These are phyloP conservation scores for zebrafish (Danio rerio) DNA, from an alignment of 2,113 vertebrate species.

Conservation along the genomic window DNA sequence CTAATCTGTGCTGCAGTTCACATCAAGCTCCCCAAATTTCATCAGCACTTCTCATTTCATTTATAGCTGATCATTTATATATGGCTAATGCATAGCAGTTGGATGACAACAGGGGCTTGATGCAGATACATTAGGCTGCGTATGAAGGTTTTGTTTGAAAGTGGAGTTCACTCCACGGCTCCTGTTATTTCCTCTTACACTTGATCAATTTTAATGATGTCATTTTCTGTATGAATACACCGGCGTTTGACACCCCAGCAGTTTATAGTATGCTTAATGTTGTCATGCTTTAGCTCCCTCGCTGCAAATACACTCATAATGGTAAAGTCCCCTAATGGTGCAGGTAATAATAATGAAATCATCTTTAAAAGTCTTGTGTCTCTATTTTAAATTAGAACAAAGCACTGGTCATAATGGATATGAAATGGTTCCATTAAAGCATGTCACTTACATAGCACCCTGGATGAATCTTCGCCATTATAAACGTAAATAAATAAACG, in stretches of 20 bases:
- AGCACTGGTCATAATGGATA: slow-evolving; percentile 43
- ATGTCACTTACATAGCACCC: neutral
- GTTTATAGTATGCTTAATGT: neutral
- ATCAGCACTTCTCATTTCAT: slow-evolving; percentile 9
- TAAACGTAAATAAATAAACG: slow-evolving; percentile 42
- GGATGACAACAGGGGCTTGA: slow-evolving; percentile 32
- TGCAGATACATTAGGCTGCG: slow-evolving; percentile 25
- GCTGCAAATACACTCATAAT: slow-evolving; percentile 1
- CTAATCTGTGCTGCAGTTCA: slow-evolving; percentile 9
- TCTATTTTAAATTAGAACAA: slow-evolving; percentile 49
- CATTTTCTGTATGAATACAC: slow-evolving; percentile 20
- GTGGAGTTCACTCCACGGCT: slow-evolving; percentile 11
- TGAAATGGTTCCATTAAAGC: slow-evolving; percentile 20
- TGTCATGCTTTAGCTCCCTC: neutral
- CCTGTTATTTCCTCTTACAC: slow-evolving; percentile 34
- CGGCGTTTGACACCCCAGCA: neutral
- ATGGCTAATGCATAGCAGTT: neutral
- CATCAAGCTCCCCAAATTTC: slow-evolving; percentile 19
- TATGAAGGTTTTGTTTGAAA: slow-evolving; percentile 44
- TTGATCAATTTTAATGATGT: slow-evolving; percentile 45
- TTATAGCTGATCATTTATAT: slow-evolving; percentile 27
- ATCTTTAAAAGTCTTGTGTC: neutral
- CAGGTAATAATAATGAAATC: slow-evolving; percentile 45
- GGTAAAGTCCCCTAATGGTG: slow-evolving; percentile 12
- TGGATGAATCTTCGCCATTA: slow-evolving; percentile 36